phyloP scores from a whole-genome alignment of 1,140 invertebrate genomes.

The Pachypsylla venusta region DNA sequence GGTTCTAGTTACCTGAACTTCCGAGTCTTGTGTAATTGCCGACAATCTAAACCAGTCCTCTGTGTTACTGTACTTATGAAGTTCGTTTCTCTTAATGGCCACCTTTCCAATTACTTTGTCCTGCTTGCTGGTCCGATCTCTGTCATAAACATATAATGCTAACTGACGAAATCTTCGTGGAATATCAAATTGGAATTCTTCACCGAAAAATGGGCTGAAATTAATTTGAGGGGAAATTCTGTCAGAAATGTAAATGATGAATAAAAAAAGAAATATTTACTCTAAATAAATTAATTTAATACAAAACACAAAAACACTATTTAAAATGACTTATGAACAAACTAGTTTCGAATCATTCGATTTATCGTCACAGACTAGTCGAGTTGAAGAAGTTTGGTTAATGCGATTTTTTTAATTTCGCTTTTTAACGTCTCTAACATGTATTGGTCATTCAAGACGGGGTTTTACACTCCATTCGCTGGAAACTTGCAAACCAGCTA shows the following conservation, averaged over 20 bases:
- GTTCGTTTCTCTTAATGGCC: conserved; percentile 68
- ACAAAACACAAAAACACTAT: too few species aligned
- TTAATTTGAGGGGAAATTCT: conserved; percentile 10
- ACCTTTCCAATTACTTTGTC: conserved; percentile 80
- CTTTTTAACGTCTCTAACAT: too few species aligned
- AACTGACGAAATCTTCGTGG: conserved; percentile 74
- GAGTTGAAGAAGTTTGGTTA: too few species aligned
- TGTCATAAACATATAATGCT: conserved; percentile 71
- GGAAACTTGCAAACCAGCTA: too few species aligned
- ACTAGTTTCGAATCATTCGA: too few species aligned
- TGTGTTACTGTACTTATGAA: conserved; percentile 71
- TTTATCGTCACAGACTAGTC: too few species aligned
- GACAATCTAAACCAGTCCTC: conserved; percentile 82
- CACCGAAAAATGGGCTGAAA: conserved; percentile 75
- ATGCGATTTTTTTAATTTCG: too few species aligned
- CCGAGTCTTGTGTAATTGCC: conserved; percentile 69
- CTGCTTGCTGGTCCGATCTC: conserved; percentile 60
- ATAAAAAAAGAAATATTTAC: neutral
- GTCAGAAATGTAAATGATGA: neutral
- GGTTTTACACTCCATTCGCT: too few species aligned
- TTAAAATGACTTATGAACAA: too few species aligned
- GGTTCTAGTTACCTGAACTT: conserved; percentile 65
- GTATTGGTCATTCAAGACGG: too few species aligned
- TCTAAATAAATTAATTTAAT: neutral
- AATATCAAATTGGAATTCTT: conserved; percentile 85